Base-by-base conservation (phyloP, 2,888 invertebrate genomes). In the Cosmorhoe ocellata region DNA sequence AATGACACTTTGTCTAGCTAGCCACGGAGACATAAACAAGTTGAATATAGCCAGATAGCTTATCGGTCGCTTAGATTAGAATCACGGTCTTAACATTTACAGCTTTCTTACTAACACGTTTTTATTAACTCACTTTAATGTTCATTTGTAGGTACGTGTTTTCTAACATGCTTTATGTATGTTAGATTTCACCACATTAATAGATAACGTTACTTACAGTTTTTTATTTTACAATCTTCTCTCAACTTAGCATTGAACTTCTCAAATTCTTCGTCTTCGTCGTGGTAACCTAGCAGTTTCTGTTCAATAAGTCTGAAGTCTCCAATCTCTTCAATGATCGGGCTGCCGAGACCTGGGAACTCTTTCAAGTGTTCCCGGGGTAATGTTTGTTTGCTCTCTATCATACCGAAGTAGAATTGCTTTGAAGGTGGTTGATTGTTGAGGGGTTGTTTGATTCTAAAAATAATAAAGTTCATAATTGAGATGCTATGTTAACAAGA, bases 401-500 rank as follows among this genome's bases (percentile, higher is more conserved):
- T 93, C 95, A 96, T 95, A 28, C 96, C 95, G 70, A 96, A 96
- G 81, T 96, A 96, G 79, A 96, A 96, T 48, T 90, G 89, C 44
- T 89, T 90, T 0, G 88, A 88, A 38, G 89, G 89, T 1, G 80
- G 28, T 41, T 48, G 53, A 27, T 48, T 53, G 27, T 13, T 48
- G 0, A 53, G 69, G 13, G 74, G 57, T 51, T 79, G 64, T 32
- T 78, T 82, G 62, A 70, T 71, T 45, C 84, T 87, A 64, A n/a
- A 71, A 38, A 24, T 24, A 24, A 24, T 24, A 24, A n/a, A 24
- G 5, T 24, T 7, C n/a, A n/a, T n/a, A 24, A 6, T 7, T 24
- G 24, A 24, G 24, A 5, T 24, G 24, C 6, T 1, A 7, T n/a
- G n/a, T n/a, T n/a, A 18, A 18, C 18, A 18, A 18, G 5, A 3